These are phyloP conservation scores for Danionella dracula DNA, from an alignment of 2,797 vertebrate species.

Conservation along the genomic window DNA sequence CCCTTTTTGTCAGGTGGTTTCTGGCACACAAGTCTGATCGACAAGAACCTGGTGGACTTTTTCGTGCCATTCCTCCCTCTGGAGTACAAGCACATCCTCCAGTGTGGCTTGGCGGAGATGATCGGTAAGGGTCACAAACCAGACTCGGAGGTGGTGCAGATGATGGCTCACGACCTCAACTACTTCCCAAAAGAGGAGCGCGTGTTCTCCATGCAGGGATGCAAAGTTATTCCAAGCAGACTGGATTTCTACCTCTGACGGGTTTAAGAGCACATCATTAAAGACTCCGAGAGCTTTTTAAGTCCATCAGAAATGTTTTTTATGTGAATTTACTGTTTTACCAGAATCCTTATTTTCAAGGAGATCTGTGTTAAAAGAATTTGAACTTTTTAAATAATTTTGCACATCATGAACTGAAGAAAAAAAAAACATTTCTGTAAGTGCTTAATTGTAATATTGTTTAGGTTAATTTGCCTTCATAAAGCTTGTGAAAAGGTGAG, in stretches of 20 bases:
- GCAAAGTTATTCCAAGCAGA: constrained; percentile 84
- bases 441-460: not conserved
- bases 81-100: constrained; percentile 81
- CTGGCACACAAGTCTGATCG: constrained; percentile 84
- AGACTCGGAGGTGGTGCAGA: constrained; percentile 54
- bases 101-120: constrained; percentile 81
- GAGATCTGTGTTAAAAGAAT: not conserved
- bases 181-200: constrained; percentile 81
- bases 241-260: constrained; percentile 72
- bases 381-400: constrained; percentile 8
- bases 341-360: constrained; percentile 13
- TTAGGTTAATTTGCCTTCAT: not conserved
- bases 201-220: constrained; percentile 85
- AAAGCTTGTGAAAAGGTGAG: not conserved
- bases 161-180: constrained; percentile 75
- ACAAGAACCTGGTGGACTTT: constrained; percentile 87
- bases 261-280: not conserved
- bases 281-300: constrained; percentile 4
- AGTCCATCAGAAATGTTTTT: constrained; percentile 5
- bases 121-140: constrained; percentile 33
- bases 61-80: constrained; percentile 91
- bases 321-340: not conserved
- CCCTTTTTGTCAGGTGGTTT: constrained; percentile 73
- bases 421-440: not conserved
- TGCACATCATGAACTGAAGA: not conserved